A percentile compares a stretch with the other conserved stretches of the same genome.
These are phyloP conservation scores for Mus caroli DNA, from an alignment of 2,797 vertebrate genomes.

Conservation along the genomic window DNA sequence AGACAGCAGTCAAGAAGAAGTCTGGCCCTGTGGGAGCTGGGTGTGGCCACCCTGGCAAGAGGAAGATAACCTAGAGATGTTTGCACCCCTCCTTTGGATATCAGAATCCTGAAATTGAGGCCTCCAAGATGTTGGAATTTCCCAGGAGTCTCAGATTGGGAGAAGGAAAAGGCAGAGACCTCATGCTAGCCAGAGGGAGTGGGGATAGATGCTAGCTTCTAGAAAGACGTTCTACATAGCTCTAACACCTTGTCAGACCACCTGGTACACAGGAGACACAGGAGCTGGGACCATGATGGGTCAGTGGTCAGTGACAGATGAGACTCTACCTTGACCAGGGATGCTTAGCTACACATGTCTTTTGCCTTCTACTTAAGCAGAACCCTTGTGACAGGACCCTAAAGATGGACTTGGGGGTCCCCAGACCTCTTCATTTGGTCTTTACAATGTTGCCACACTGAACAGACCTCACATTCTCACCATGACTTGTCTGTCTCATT, in stretches of 20 bases:
- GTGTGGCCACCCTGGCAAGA: not conserved
- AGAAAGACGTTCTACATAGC: not conserved
- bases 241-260: not conserved
- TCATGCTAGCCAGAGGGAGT: not conserved
- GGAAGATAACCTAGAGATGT: not conserved
- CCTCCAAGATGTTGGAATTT: not conserved
- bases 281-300: not conserved
- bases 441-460: not conserved
- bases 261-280: not conserved
- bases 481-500: not conserved
- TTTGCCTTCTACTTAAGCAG: not conserved
- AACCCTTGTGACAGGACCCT: not conserved
- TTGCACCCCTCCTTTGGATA: not conserved
- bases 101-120: not conserved
- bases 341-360: not conserved
- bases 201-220: not conserved
- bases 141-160: not conserved
- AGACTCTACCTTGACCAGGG: not conserved
- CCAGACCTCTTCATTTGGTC: not conserved
- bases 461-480: not conserved
- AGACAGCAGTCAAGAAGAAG: not conserved
- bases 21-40: not conserved
- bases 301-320: not conserved
- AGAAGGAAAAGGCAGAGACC: not conserved
- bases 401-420: not conserved